Percentiles rank a stretch among this genome's conserved stretches.
Conservation (phyloP, 2,113 vertebrate species). For the Python bivittatus region DNA sequence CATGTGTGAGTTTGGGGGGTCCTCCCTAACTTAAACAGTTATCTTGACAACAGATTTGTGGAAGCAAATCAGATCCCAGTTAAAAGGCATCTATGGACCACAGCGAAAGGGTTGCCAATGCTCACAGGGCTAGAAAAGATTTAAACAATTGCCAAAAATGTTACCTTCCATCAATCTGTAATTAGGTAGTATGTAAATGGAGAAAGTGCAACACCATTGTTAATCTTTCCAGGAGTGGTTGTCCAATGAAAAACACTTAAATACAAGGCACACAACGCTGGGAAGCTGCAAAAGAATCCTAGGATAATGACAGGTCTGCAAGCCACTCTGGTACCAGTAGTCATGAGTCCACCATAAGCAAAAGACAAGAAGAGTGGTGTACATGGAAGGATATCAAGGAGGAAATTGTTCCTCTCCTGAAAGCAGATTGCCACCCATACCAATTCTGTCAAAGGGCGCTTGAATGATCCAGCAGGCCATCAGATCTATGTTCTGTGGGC, state of each 20-base stretch:
- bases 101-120: neutral
- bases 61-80: neutral
- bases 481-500: neutral
- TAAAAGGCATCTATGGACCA: neutral
- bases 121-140: neutral
- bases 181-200: neutral
- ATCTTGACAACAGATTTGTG: neutral
- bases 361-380: neutral
- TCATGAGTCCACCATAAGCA: neutral
- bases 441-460: neutral
- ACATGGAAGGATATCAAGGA: neutral
- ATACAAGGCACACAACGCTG: neutral
- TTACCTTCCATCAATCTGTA: no score
- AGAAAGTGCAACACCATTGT: neutral
- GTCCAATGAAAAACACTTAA: neutral
- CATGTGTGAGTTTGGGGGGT: neutral
- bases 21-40: neutral
- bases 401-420: neutral
- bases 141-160: no score
- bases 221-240: neutral
- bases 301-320: neutral
- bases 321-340: neutral
- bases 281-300: neutral
- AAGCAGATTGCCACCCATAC: neutral
- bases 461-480: neutral